Evolutionary conservation across 2,797 vertebrate species (phyloP), one percentile per base, ranked within the genome.

Genomic region (Buceros bicornis): DNA sequence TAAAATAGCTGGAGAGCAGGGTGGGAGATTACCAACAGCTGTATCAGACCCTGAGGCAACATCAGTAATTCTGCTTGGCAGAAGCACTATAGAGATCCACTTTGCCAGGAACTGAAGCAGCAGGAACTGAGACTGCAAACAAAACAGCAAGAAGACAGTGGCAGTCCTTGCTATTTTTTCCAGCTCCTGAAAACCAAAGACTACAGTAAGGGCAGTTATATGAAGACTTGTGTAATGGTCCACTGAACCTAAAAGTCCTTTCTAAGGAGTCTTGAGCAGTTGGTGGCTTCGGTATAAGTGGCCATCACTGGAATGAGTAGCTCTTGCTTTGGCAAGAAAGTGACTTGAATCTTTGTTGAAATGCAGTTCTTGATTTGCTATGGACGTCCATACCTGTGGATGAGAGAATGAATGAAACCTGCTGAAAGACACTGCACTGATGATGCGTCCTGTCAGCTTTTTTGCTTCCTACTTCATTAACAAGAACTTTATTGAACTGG

Each of bases 1-100:
- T 56, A 74, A 82, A 87, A 62, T 53, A 37, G 18, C 37, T 90
- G 66, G 37, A 85, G 26, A 70, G 48, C 35, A 62, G 40, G n/a
- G 56, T 93, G 67, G 71, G 89, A 82, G 71, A 90, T 92, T 91
- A 89, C 64, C 54, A 83, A 67, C 74, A 93, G 24, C 79, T 95
- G 11, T 43, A 80, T 90, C 74, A 60, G 74, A 66, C 48, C 76
- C 74, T 60, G 64, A 85, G 66, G 87, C 71, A 82, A 66, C 12
- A 82, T 71, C 82, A 87, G n/a, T 91, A 91, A 73, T 91, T 95
- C 91, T 85, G 24, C 56, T 80, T 87, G 84, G 79, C 91, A 89
- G 74, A 82, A 70, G 62, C 57, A 45, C 67, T 73, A 7, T 5
- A 37, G 53, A 89, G 60, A 70, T 70, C 53, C 42, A 48, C 29